Evolutionary conservation across 2,113 vertebrate genomes (phyloP).

Genomic region (Ailuropoda melanoleuca): DNA sequence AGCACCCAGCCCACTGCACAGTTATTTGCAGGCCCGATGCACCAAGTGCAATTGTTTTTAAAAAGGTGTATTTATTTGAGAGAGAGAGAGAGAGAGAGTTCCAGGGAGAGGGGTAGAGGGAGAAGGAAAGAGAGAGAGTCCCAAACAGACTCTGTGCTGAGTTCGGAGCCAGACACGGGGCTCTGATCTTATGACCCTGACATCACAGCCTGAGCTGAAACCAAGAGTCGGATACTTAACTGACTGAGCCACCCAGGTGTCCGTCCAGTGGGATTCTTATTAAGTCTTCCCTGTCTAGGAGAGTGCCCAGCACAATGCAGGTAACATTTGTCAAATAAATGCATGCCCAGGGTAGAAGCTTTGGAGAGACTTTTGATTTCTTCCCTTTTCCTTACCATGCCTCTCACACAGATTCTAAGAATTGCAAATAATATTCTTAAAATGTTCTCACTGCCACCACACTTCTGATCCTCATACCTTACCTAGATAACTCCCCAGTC

Average conservation of each 20-base stretch:
- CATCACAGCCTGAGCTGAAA: not conserved
- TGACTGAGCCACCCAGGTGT: not conserved
- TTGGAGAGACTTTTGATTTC: not conserved
- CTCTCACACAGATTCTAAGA: not conserved
- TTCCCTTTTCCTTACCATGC: not conserved
- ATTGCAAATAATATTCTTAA: not conserved
- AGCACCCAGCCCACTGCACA: accelerated
- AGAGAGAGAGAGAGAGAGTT: not conserved
- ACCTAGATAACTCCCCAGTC: not conserved
- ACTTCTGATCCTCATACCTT: not conserved
- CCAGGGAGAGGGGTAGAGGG: not conserved
- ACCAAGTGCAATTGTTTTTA: not conserved
- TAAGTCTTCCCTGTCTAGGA: not conserved
- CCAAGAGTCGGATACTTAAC: not conserved
- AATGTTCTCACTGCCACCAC: not conserved
- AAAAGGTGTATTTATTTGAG: not conserved
- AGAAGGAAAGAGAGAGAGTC: too few relatives aligned
- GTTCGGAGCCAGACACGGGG: not conserved
- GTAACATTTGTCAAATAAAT: not conserved
- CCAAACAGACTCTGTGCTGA: not conserved
- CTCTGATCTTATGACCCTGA: not conserved
- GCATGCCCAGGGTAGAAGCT: not conserved
- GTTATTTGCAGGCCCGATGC: not conserved
- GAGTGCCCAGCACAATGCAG: not conserved
- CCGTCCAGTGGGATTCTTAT: not conserved